These are phyloP conservation scores for Pseudorasbora parva DNA, from an alignment of 2,113 vertebrate genomes.

Conservation along the genomic window DNA sequence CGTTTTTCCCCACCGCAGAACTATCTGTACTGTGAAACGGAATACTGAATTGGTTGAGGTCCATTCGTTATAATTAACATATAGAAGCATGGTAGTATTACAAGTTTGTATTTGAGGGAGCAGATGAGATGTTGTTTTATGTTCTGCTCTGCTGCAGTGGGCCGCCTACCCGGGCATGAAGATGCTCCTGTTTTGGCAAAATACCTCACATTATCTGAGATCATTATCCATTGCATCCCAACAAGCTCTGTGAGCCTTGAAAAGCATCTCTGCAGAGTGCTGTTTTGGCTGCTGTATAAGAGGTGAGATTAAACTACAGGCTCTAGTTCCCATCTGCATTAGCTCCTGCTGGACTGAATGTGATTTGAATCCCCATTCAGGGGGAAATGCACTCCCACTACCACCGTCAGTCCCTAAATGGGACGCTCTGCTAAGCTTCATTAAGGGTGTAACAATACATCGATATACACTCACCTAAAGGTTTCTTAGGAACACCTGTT, in stretches of 20 bases:
- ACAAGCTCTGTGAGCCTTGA: conserved; percentile 66
- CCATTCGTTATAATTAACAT: neutral
- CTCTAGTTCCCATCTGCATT: conserved; percentile 47
- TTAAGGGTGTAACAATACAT: too few species aligned
- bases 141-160: conserved; percentile 57
- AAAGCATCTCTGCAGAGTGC: conserved; percentile 60
- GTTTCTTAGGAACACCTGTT: too few species aligned
- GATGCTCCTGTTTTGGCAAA: conserved; percentile 62
- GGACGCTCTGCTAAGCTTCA: conserved; percentile 35
- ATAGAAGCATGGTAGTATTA: neutral
- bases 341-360: conserved; percentile 10
- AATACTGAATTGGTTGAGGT: neutral
- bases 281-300: conserved; percentile 61
- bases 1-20: neutral
- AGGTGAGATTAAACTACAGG: conserved; percentile 66
- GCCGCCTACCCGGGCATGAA: conserved; percentile 47
- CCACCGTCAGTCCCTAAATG: neutral
- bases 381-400: too few species aligned
- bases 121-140: conserved; percentile 41
- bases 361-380: conserved; percentile 3
- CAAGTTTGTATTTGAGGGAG: conserved; percentile 27
- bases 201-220: conserved; percentile 67
- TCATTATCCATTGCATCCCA: conserved; percentile 72
- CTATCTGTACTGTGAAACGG: neutral
- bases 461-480: too few species aligned